Percentiles rank a stretch among this genome's conserved stretches.
These are phyloP conservation scores for Caenorhabditis wallacei DNA, from an alignment of 2,888 invertebrate species.

Conservation along the genomic window DNA sequence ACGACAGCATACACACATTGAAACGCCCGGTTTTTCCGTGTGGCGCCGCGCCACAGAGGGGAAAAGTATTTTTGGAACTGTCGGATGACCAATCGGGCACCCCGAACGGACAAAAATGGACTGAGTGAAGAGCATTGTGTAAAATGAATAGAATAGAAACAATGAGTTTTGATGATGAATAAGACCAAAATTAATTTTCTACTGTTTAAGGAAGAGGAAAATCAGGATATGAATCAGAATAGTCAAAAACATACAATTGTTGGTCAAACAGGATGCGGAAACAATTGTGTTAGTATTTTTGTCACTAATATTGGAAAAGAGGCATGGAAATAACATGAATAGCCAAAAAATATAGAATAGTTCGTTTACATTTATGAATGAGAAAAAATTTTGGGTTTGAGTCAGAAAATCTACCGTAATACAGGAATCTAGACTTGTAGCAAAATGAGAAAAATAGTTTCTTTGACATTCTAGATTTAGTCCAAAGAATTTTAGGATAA, in stretches of 20 bases:
- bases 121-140: conserved; percentile 52
- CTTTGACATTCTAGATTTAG: no score
- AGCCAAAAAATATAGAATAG: no score
- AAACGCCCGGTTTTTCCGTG: conserved; percentile 51
- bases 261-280: conserved; percentile 2
- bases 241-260: background rate
- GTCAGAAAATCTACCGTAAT: no score
- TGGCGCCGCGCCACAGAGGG: conserved; percentile 35
- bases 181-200: background rate
- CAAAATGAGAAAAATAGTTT: no score
- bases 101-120: conserved; percentile 23
- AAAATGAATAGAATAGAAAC: background rate
- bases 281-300: background rate
- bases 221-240: conserved; percentile 21
- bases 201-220: conserved; percentile 9
- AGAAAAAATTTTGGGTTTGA: no score
- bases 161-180: conserved; percentile 35
- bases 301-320: no score
- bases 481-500: no score
- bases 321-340: no score
- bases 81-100: conserved; percentile 56
- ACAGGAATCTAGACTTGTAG: no score
- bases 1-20: conserved; percentile 5
- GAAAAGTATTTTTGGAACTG: conserved; percentile 52
- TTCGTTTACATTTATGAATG: no score